Evolutionary conservation across 2,797 vertebrate species (phyloP).

Genomic region (Iguana delicatissima): DNA sequence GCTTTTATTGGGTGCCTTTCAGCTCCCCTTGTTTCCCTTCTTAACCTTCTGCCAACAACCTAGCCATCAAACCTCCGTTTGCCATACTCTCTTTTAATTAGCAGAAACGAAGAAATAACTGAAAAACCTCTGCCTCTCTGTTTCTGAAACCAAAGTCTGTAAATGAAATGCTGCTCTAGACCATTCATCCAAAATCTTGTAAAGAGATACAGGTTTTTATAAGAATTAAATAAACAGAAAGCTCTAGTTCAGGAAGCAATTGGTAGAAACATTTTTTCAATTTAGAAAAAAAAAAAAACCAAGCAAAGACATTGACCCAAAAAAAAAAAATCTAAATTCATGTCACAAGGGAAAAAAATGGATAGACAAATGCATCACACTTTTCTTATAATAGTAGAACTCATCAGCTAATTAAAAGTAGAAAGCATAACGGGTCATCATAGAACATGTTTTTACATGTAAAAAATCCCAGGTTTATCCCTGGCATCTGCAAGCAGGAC

Average conservation of each 20-base stretch:
- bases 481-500: background rate
- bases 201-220: background rate
- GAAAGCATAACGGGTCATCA: background rate
- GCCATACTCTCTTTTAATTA: too few species aligned
- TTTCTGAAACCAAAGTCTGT: too few species aligned
- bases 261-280: background rate
- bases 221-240: background rate
- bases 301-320: background rate
- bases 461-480: background rate
- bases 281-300: background rate
- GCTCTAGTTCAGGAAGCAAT: background rate
- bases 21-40: background rate
- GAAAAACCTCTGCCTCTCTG: background rate
- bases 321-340: background rate
- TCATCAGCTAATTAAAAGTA: background rate
- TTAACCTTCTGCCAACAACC: background rate
- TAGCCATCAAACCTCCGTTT: background rate
- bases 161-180: background rate
- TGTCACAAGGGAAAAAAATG: background rate
- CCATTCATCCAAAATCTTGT: background rate
- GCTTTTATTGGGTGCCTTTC: background rate
- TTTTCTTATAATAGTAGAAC: background rate
- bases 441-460: background rate
- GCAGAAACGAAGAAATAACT: background rate
- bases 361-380: background rate